Base-by-base conservation (phyloP, 1,140 invertebrate species). In the Asobara japonica region DNA sequence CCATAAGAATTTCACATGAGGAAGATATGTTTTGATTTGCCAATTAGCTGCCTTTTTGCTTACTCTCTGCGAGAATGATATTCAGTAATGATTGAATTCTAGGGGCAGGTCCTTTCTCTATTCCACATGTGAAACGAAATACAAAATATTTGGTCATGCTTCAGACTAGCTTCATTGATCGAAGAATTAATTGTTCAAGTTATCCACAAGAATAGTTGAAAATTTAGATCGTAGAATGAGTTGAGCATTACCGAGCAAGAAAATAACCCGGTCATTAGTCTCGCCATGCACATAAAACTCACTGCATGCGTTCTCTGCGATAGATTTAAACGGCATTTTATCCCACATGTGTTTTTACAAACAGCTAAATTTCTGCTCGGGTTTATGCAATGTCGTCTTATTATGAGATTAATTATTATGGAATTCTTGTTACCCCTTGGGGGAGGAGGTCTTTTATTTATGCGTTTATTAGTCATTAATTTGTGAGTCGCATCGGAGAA, bases 211-310 rank as follows among this genome's bases (percentile, higher is more conserved):
- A 45, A 45, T 45, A 45, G 1, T 45, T 45, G 41, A 45, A 45
- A 16, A 45, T 16, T 16, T 45, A 16, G 41, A 45, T 45, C 41
- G 18, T 13, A 45, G 41, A 45, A 45, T 45, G 41, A 45, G 41
- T 13, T 45, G 41, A 45, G 41, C n/a, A 45, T 45, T 45, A 45
- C 41, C 41, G 5, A 16, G 41, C 41, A 45, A 45, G 41, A 45
- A 45, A 45, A 45, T 45, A 45, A 45, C 41, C 41, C 41, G 41
- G 41, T 45, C 41, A 45, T 45, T 45, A 45, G 41, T 45, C 41
- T 45, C 41, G 41, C 41, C 41, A 45, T 45, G 41, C n/a, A 45
- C 41, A 45, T 45, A 45, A 45, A 45, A 45, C 41, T 45, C 41
- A 45, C 41, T 45, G 41, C 41, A 45, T 45, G 41, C 41, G 18